Evolutionary conservation across 2,888 invertebrate species (phyloP).

Genomic region (Eristalinus aeneus): DNA sequence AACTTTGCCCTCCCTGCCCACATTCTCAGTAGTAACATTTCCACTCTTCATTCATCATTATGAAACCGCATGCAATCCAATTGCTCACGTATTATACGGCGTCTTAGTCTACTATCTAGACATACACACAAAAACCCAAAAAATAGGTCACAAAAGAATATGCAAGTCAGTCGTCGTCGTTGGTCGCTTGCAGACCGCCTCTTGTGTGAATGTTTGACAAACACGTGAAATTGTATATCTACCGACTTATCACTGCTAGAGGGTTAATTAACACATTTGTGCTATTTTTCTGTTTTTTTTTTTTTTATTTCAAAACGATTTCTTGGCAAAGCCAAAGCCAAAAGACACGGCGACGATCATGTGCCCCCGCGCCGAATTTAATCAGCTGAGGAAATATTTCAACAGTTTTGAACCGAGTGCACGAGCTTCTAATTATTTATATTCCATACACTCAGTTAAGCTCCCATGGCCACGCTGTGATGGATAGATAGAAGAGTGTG

Average conservation of each 20-base stretch:
- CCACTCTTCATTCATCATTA: neutral
- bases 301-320: neutral
- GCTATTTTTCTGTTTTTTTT: neutral
- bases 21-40: no score
- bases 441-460: conserved; percentile 19
- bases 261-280: conserved; percentile 25
- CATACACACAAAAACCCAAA: neutral
- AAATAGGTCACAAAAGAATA: conserved; percentile 16
- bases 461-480: neutral
- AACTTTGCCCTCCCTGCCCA: no score
- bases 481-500: neutral
- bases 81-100: neutral
- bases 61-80: neutral
- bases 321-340: neutral
- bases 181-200: neutral
- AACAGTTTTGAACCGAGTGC: conserved; percentile 14
- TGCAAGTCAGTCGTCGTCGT: neutral
- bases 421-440: conserved; percentile 28
- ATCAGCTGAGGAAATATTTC: conserved; percentile 41
- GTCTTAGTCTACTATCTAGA: neutral
- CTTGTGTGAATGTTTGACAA: neutral
- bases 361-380: conserved; percentile 17
- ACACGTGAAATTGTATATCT: conserved; percentile 22
- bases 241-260: conserved; percentile 9
- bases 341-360: conserved; percentile 11